Conservation (phyloP, 2,113 vertebrate genomes). For the Stigmatopora argus region DNA sequence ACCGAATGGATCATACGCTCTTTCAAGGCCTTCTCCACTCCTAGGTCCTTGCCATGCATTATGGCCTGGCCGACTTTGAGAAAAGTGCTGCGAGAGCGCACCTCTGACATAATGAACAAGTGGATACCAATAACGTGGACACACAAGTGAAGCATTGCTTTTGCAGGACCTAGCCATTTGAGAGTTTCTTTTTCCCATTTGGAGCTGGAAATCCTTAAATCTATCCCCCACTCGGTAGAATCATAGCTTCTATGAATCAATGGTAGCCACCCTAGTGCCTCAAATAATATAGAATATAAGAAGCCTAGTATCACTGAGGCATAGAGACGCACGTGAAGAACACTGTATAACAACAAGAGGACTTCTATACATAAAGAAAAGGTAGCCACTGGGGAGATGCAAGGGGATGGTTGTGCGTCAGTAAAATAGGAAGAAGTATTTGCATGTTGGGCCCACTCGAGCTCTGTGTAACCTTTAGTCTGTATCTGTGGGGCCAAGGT, state of each 20-base stretch:
- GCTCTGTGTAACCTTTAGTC: slow-evolving; percentile 55
- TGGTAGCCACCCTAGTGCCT: slow-evolving; percentile 83
- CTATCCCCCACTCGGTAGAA: slow-evolving; percentile 15
- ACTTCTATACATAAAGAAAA: slow-evolving; percentile 95
- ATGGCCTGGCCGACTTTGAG: slow-evolving; percentile 97
- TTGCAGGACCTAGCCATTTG: slow-evolving; percentile 81
- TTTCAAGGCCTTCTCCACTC: slow-evolving; percentile 97
- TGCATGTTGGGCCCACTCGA: slow-evolving; percentile 57
- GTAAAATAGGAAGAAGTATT: slow-evolving; percentile 48
- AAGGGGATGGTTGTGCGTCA: slow-evolving; percentile 50
- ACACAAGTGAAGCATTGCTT: slow-evolving; percentile 87
- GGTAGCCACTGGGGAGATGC: slow-evolving; percentile 89
- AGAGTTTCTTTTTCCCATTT: slow-evolving; percentile 45
- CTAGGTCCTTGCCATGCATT: slow-evolving; percentile 97
- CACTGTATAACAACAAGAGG: slow-evolving; percentile 89
- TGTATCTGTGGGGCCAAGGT: slow-evolving; percentile 87
- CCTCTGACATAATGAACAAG: slow-evolving; percentile 95
- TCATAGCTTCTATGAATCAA: slow-evolving; percentile 56
- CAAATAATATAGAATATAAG: slow-evolving; percentile 86
- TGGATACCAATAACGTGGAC: slow-evolving; percentile 91
- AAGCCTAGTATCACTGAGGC: slow-evolving; percentile 86
- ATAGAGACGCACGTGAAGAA: slow-evolving; percentile 92
- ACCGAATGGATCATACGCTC: slow-evolving; percentile 99
- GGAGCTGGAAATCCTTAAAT: background rate
- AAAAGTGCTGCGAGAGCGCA: slow-evolving; percentile 94